phyloP scores from a whole-genome alignment of 92 coral and sea anemone species.

The Porites rus region DNA sequence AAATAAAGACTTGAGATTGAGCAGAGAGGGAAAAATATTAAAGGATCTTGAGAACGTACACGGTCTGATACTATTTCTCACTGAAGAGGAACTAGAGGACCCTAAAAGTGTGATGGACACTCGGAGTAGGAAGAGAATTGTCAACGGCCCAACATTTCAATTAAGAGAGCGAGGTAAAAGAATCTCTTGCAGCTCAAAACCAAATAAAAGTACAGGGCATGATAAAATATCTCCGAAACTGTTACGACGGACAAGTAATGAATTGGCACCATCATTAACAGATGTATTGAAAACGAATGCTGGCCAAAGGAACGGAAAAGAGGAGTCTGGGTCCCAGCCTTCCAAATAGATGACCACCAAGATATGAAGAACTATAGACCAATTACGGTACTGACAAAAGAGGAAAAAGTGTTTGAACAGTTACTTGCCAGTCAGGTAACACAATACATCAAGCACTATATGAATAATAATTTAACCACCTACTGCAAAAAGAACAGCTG shows the following conservation, averaged over 20 bases:
- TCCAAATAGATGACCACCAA: not conserved
- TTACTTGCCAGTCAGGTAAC: not conserved
- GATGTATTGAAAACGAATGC: not conserved
- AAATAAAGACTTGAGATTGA: too few relatives aligned
- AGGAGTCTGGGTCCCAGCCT: not conserved
- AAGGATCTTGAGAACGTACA: too few relatives aligned
- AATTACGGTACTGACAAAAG: not conserved
- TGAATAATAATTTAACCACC: conserved; percentile 16
- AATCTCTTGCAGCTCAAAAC: not conserved
- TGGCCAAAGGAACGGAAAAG: not conserved
- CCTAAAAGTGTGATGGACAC: not conserved
- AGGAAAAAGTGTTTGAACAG: conserved; percentile 8
- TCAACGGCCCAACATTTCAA: not conserved
- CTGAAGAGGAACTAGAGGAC: not conserved
- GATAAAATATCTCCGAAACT: conserved; percentile 1
- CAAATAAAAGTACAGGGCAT: not conserved
- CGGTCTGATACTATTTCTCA: not conserved
- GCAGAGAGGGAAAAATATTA: too few relatives aligned
- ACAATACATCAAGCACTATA: conserved; percentile 1
- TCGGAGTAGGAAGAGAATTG: too few relatives aligned
- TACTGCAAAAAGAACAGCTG: conserved; percentile 18
- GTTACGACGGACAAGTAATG: not conserved
- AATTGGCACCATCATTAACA: not conserved
- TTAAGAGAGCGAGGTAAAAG: not conserved
- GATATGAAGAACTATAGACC: not conserved